phyloP scores from a whole-genome alignment of 2,797 vertebrate species.

The Microctenopoma steveboyesi region DNA sequence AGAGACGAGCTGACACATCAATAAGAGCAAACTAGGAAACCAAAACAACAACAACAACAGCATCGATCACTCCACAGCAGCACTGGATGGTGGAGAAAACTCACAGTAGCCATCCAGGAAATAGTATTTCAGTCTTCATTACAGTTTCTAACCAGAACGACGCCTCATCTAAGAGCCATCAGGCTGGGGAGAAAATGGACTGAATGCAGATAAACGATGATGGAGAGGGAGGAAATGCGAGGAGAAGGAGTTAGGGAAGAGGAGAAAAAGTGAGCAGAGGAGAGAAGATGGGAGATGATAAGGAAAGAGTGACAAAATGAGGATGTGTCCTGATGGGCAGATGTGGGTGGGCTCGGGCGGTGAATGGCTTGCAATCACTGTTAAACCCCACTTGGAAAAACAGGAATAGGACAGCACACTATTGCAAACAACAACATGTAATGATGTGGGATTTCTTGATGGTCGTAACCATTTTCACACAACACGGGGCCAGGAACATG shows the following conservation, averaged over 20 bases:
- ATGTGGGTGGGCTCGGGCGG: slow-evolving; percentile 14
- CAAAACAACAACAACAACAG: slow-evolving; percentile 77
- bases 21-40: slow-evolving; percentile 75
- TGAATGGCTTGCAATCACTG: slow-evolving; percentile 25
- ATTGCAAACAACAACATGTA: slow-evolving; percentile 18
- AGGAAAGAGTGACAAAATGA: slow-evolving; percentile 47
- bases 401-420: neutral
- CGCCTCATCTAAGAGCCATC: slow-evolving; percentile 81
- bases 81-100: slow-evolving; percentile 72
- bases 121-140: slow-evolving; percentile 86
- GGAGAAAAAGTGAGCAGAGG: slow-evolving; percentile 37
- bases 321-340: slow-evolving; percentile 23
- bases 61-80: slow-evolving; percentile 79
- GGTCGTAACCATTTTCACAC: slow-evolving; percentile 6
- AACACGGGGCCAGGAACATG: neutral
- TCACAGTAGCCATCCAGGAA: slow-evolving; percentile 78
- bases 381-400: slow-evolving; percentile 22
- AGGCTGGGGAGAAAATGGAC: slow-evolving; percentile 79
- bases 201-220: slow-evolving; percentile 82
- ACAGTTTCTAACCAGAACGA: slow-evolving; percentile 78
- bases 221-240: slow-evolving; percentile 72
- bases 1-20: slow-evolving; percentile 77
- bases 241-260: slow-evolving; percentile 53
- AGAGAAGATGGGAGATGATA: slow-evolving; percentile 37
- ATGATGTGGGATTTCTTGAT: slow-evolving; percentile 24